phyloP scores from a whole-genome alignment of 1,140 invertebrate species.

The Diplogasteroides magnus region DNA sequence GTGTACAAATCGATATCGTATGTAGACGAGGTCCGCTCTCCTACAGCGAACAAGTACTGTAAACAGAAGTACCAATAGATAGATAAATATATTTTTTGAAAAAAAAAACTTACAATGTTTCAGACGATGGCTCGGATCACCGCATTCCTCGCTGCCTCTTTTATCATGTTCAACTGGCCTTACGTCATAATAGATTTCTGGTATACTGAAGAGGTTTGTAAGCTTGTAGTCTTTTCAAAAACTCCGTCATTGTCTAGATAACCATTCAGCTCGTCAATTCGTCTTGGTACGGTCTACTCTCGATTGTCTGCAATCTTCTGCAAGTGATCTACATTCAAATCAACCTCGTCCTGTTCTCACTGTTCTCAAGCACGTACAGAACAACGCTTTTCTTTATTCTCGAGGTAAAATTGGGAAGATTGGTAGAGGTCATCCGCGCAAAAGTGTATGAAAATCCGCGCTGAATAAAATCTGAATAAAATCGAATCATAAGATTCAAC shows the following conservation, averaged over 20 bases:
- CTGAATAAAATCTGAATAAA: no score
- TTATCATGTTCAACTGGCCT: slow-evolving; percentile 29
- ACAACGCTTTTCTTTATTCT: not conserved
- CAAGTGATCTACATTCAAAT: slow-evolving; percentile 24
- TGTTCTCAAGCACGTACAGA: slow-evolving; percentile 14
- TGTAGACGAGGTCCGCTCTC: no score
- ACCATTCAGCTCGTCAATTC: not conserved
- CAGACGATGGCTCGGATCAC: slow-evolving; percentile 25
- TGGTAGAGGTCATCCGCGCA: no score
- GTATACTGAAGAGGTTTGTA: slow-evolving; percentile 20
- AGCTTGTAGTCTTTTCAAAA: not conserved
- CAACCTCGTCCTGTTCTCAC: slow-evolving; percentile 25
- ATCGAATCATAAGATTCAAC: no score
- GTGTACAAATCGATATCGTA: no score
- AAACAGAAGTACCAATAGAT: no score
- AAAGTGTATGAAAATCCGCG: no score
- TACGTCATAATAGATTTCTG: slow-evolving; percentile 31
- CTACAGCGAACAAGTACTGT: no score
- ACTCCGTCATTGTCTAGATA: no score
- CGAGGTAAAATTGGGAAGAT: no score
- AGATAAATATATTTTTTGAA: no score
- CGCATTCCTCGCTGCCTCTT: slow-evolving; percentile 29
- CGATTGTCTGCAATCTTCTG: not conserved
- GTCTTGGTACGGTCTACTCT: not conserved
- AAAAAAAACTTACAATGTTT: no score